Percentiles rank a stretch among this genome's conserved stretches.
These are phyloP conservation scores for Clepsis dumicolana DNA, from an alignment of 2,888 invertebrate genomes.

Conservation along the genomic window DNA sequence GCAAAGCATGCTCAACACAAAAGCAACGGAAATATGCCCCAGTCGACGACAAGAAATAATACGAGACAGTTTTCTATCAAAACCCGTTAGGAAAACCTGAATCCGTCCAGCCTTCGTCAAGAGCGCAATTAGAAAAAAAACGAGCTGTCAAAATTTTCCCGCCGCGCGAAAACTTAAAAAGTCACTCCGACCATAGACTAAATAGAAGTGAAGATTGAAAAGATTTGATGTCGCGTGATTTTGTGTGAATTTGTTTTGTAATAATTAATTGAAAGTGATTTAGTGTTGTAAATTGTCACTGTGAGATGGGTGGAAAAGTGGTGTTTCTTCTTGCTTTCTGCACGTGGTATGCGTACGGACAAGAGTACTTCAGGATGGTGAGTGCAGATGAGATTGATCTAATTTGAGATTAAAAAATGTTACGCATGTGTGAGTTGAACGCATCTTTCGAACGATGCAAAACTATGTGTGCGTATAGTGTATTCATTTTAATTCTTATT, in stretches of 20 bases:
- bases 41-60: constrained; percentile 80
- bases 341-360: constrained; percentile 69
- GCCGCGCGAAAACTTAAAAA: constrained; percentile 11
- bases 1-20: constrained; percentile 81
- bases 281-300: constrained; percentile 22
- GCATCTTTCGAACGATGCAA: not conserved
- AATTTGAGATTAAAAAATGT: constrained; percentile 19
- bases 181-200: not conserved
- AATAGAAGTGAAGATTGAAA: not conserved
- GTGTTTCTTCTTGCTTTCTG: constrained; percentile 73
- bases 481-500: too few species aligned
- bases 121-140: constrained; percentile 33
- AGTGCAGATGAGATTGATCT: constrained; percentile 54
- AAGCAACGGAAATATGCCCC: constrained; percentile 78
- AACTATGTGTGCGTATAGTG: not conserved
- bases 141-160: constrained; percentile 29
- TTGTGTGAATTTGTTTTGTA: not conserved
- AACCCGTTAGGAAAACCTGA: constrained; percentile 36
- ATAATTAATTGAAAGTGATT: constrained; percentile 22
- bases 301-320: constrained; percentile 63
- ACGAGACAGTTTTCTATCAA: constrained; percentile 70
- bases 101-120: constrained; percentile 14
- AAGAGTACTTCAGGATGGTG: constrained; percentile 80
- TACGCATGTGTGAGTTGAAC: constrained; percentile 24
- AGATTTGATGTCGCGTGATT: not conserved